These are phyloP conservation scores for Carlito syrichta DNA, from an alignment of 2,113 vertebrate genomes.

Conservation along the genomic window DNA sequence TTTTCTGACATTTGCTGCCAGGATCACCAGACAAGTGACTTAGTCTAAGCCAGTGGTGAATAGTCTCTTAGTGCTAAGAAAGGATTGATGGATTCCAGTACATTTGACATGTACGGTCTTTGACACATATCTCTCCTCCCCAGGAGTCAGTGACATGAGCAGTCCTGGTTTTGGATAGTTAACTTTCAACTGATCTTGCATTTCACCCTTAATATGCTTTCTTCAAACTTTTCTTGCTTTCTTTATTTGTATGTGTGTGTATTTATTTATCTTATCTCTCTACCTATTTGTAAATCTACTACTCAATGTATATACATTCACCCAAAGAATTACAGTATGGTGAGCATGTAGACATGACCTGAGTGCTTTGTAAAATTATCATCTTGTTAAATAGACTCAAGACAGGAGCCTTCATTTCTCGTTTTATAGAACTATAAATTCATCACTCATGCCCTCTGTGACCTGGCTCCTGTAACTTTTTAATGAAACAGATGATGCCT, in stretches of 20 bases:
- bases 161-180: neutral
- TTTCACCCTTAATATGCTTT: neutral
- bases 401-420: neutral
- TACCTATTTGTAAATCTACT: neutral
- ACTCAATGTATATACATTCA: neutral
- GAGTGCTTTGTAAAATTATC: neutral
- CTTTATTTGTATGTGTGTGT: neutral
- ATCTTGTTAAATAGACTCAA: neutral
- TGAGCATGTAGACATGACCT: neutral
- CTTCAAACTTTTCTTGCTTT: neutral
- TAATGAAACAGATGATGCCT: neutral
- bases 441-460: neutral
- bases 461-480: neutral
- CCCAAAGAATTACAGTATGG: neutral
- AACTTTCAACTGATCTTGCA: neutral
- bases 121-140: neutral
- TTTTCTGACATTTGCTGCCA: slow-evolving; percentile 46
- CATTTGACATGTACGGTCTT: slow-evolving; percentile 33
- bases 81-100: neutral
- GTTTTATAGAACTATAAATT: neutral
- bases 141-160: neutral
- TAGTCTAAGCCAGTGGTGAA: neutral
- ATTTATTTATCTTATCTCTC: neutral
- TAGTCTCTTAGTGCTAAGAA: neutral
- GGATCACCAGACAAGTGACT: slow-evolving; percentile 8